Base-by-base conservation (phyloP, 2,113 vertebrate species). In the Mirounga angustirostris region DNA sequence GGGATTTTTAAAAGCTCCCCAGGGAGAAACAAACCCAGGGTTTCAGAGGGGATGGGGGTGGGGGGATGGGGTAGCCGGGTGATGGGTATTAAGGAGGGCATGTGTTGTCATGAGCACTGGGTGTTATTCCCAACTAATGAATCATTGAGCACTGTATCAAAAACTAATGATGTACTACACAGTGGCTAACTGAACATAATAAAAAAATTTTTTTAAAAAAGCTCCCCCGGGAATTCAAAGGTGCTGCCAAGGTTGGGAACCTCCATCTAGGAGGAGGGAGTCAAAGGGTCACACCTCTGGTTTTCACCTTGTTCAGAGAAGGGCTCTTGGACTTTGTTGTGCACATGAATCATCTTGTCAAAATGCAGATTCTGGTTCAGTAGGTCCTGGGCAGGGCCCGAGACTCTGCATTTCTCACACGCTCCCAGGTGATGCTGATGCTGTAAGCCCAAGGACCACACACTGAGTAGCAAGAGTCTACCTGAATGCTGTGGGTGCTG, bases 371-470 rank as follows among this genome's bases (percentile, higher is more conserved):
- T 81, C 76, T 59, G 61, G 11, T 16, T 63, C 54, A 4, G 5
- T 4, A 12, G 8, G 21, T 69, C n/a, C 59, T 18, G 13, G 9
- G 33, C 12, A 13, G 33, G 79, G 19, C 71, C 76, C 21, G 56
- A 24, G 24, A 59, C 21, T 82, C n/a, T 28, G 33, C 26, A 5
- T 85, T 87, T 10, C 46, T 54, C 50, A 84, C 19, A 2, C 2
- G 22, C 36, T 63, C 33, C 58, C 67, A 52, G 10, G 7, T 4
- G 22, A 13, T 36, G 14, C 46, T 24, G 40, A 33, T 19, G 24
- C 78, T n/a, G 0, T 22, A 21, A 28, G 21, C 2, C 33, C 24
- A 2, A n/a, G 26, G 30, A 14, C 43, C 33, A 59, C 0, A 3
- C 36, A n/a, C 19, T 26, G 33, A 9, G 12, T 14, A 67, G n/a